phyloP scores from a whole-genome alignment of 2,888 invertebrate genomes.

The Agrochola lychnidis region DNA sequence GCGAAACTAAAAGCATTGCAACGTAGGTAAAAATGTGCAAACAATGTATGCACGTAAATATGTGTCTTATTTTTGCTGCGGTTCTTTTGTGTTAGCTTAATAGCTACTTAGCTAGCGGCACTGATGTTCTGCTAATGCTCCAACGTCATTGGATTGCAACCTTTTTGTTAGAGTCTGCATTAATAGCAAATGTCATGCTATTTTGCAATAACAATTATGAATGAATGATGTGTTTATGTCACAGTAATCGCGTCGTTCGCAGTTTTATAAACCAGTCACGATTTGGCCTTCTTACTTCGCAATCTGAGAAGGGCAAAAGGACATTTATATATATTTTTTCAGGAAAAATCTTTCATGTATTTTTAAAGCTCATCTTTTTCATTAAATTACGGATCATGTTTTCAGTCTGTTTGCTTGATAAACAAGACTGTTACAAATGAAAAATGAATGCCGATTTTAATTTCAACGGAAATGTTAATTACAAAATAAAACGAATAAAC shows the following conservation, averaged over 20 bases:
- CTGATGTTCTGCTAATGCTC: conserved; percentile 30
- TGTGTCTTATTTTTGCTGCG: conserved; percentile 29
- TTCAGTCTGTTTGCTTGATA: conserved; percentile 8
- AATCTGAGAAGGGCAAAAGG: conserved; percentile 21
- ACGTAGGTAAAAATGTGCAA: background rate
- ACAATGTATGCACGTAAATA: background rate
- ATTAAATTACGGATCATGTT: background rate
- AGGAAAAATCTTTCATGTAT: conserved; percentile 4
- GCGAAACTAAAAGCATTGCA: background rate
- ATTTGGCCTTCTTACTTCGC: conserved; percentile 27
- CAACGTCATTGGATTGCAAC: conserved; percentile 45
- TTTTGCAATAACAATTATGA: conserved; percentile 51
- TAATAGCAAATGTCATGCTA: conserved; percentile 53
- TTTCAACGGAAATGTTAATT: conserved; percentile 21
- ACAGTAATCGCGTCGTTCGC: conserved; percentile 22
- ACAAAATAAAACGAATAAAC: conserved; percentile 25
- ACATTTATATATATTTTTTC: conserved; percentile 10
- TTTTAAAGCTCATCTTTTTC: conserved; percentile 7
- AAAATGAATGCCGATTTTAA: conserved; percentile 9
- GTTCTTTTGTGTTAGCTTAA: conserved; percentile 23
- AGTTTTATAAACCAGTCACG: conserved; percentile 35
- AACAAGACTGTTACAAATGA: conserved; percentile 11
- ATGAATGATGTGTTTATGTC: conserved; percentile 50
- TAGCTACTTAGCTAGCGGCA: conserved; percentile 18
- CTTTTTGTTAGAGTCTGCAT: conserved; percentile 44